These are phyloP conservation scores for Alouatta palliata DNA, from an alignment of 2,113 vertebrate species.

Conservation along the genomic window DNA sequence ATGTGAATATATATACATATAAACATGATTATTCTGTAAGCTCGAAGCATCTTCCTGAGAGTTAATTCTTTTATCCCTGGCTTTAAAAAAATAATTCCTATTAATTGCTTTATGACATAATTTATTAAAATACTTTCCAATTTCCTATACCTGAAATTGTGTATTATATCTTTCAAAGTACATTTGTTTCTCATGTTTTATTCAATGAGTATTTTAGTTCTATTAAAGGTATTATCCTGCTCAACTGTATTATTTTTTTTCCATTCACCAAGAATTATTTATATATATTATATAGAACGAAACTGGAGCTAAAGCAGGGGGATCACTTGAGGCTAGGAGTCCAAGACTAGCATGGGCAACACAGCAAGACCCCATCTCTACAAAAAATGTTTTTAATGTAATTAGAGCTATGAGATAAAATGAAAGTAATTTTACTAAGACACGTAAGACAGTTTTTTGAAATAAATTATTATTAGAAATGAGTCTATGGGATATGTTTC, in stretches of 20 bases:
- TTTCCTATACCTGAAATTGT: not conserved
- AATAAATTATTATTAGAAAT: constrained; percentile 35
- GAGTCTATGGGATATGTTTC: not conserved
- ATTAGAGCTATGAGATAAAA: not conserved
- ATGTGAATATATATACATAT: not conserved
- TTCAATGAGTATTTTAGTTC: not conserved
- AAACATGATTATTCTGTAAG: not conserved
- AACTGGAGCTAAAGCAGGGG: not conserved
- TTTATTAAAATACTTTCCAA: not conserved
- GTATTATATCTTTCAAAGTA: not conserved
- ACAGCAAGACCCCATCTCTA: too few species aligned
- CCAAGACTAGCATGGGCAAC: too few species aligned
- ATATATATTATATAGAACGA: not conserved
- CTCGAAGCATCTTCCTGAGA: not conserved
- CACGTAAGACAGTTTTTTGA: not conserved
- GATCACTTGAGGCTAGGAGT: too few species aligned
- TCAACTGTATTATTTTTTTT: not conserved
- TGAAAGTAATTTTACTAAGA: not conserved
- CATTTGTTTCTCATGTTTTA: not conserved
- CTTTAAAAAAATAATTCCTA: not conserved
- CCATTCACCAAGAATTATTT: not conserved
- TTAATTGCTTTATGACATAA: not conserved
- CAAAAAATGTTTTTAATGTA: not conserved
- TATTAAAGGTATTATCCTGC: not conserved
- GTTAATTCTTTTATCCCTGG: not conserved